Base-by-base conservation (phyloP, 2,888 invertebrate species). In the Syrista parreyssii region DNA sequence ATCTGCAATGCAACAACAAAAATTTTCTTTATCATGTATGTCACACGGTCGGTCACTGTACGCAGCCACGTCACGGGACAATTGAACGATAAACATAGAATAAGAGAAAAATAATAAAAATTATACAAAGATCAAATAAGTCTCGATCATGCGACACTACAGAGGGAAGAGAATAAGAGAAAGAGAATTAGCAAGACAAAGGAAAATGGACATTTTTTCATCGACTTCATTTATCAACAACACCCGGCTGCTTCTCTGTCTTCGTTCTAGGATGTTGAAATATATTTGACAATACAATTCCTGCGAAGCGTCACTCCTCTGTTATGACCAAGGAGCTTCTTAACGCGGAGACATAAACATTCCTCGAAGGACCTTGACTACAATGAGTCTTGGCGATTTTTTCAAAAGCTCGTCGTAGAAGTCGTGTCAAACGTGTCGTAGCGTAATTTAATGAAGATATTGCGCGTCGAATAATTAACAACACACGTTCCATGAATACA, bases 1-100 rank as follows among this genome's bases (percentile, higher is more conserved):
- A 97, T 97, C 98, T 98, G 97, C 93, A 97, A 96, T 91, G 93
- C 92, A 93, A 93, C 93, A 94, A 94, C 91, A 92, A 92, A 92
- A 92, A 92, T 92, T 92, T 80, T 84, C 85, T 90, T 90, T 90
- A 91, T 89, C 88, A 88, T 84, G 80, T 85, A 82, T 82, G 82
- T 83, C 80, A 55, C 80, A 84, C 77, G 68, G 36, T 36, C 68
- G 74, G 31, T 30, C 55, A 78, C 30, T 74, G 72, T 73, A 35
- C 76, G 76, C 75, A 76, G 80, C 86, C 84, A 83, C 81, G 87
- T 87, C 86, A 86, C 85, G 86, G 85, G 87, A 87, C 87, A 76
- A 77, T 69, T 73, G 15, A 55, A 55, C 55, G 55, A 55, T 9
- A 55, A 55, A 55, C 55, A 35, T 35, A 36, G 12, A n/a, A 32